Conservation (phyloP, 2,113 vertebrate species). For the Oostethus manadensis region DNA sequence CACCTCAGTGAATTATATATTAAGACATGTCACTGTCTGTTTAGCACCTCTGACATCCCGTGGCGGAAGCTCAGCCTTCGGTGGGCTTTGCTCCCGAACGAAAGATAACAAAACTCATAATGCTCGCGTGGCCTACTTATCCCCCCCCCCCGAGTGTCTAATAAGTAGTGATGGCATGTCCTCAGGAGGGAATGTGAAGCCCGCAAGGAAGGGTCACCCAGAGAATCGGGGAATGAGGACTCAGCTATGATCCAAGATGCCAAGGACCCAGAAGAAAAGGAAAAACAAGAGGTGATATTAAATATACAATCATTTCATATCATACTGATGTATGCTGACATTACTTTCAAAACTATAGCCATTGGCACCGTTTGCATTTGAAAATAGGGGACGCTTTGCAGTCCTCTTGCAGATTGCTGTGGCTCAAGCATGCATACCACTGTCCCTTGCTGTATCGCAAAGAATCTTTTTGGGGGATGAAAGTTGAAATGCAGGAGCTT, state of each 20-base stretch:
- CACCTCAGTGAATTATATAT: slow-evolving; percentile 33
- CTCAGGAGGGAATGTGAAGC: slow-evolving; percentile 53
- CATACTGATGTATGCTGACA: too few relatives aligned
- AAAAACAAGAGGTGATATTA: slow-evolving; percentile 2
- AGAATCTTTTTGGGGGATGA: too few relatives aligned
- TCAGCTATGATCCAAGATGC: slow-evolving; percentile 5
- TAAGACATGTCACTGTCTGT: slow-evolving; percentile 46
- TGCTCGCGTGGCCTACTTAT: slow-evolving; percentile 60
- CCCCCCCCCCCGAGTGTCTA: slow-evolving; percentile 48
- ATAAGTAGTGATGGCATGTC: slow-evolving; percentile 68
- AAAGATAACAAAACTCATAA: slow-evolving; percentile 59
- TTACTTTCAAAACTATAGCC: too few relatives aligned
- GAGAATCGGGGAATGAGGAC: slow-evolving; percentile 3
- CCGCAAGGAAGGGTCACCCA: slow-evolving; percentile 40
- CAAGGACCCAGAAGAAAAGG: slow-evolving; percentile 2
- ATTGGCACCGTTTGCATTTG: too few relatives aligned
- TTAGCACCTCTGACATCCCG: slow-evolving; percentile 43
- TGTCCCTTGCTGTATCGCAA: too few relatives aligned
- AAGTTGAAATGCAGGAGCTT: too few relatives aligned
- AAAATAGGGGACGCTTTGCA: too few relatives aligned
- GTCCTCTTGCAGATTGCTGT: too few relatives aligned
- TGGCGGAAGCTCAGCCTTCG: slow-evolving; percentile 39
- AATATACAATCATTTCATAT: too few relatives aligned
- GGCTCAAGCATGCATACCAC: too few relatives aligned
- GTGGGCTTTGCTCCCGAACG: slow-evolving; percentile 42